Base-by-base conservation (phyloP, 2,113 vertebrate genomes). In the Vanacampus margaritifer region DNA sequence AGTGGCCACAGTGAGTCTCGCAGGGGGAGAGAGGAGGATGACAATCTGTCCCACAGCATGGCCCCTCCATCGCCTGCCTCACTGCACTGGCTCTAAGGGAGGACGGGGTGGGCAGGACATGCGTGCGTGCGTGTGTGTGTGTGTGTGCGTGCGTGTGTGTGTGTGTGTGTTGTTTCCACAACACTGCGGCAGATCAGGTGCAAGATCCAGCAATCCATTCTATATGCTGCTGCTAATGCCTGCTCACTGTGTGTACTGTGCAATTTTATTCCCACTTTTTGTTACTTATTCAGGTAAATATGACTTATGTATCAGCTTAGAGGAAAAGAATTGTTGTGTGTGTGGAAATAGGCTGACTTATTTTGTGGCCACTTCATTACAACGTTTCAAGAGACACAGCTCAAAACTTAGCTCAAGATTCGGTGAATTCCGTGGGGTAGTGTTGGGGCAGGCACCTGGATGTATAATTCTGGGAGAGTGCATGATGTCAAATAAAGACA, bases 21-120 rank as follows among this genome's bases (percentile, higher is more conserved):
- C 86, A 76, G 82, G 82, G 79, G 84, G 77, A 84, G 83, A 79
- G 53, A 68, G 90, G 79, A 87, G 87, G 84, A 90, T 65, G 89
- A 77, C 91, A 93, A 90, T 92, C 90, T 92, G 91, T 93, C 90
- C 90, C 90, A 75, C 90, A 90, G 90, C 89, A 91, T 82, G 82
- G 24, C 79, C 86, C 79, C 85, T 84, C 85, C 60, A 77, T 82
- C 79, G 75, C 87, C 87, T 81, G 84, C 88, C 87, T 86, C 82
- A 87, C 79, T 85, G 82, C 85, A 68, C 81, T 73, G 78, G 68
- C 85, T 87, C 84, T 81, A 64, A 74, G 76, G 85, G 90, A 86
- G 83, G 45, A 75, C 82, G 80, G 84, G 83, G 79, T 73, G 71
- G 84, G 80, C 57, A 79, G 83, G 71, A 82, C 65, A 71, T 66